Percentiles rank a stretch among this genome's conserved stretches.
Conservation (phyloP, 2,888 invertebrate genomes). For the Chironomus riparius region DNA sequence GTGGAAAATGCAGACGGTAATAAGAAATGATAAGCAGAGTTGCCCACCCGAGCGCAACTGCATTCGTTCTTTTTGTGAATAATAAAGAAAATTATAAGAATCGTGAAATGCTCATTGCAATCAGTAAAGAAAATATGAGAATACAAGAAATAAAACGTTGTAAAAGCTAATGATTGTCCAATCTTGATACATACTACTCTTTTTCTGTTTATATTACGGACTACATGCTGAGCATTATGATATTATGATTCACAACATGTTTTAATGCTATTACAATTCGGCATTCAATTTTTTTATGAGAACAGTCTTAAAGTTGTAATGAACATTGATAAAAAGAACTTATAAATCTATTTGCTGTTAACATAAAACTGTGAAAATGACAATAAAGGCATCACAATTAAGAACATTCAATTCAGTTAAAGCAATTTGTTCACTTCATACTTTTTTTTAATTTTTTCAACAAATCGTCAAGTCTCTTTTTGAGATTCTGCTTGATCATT, state of each 20-base stretch:
- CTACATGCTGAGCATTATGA: constrained; percentile 8
- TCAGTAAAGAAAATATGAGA: neutral
- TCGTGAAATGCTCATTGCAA: neutral
- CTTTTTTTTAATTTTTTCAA: neutral
- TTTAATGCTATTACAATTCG: constrained; percentile 1
- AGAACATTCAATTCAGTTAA: too few species aligned
- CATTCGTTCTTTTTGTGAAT: neutral
- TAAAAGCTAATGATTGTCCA: neutral
- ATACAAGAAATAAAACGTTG: neutral
- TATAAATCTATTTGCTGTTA: constrained; percentile 2
- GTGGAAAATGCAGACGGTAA: neutral
- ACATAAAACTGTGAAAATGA: constrained; percentile 4
- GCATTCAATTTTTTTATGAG: neutral
- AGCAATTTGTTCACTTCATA: neutral
- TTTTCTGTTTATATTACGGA: neutral
- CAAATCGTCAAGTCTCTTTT: too few species aligned
- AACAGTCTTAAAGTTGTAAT: neutral
- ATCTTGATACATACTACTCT: neutral
- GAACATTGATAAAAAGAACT: neutral
- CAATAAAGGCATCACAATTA: neutral
- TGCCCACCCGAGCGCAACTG: neutral
- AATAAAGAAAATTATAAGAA: neutral
- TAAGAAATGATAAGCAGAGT: neutral
- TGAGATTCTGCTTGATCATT: neutral
- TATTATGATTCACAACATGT: constrained; percentile 12